phyloP scores from a whole-genome alignment of 2,888 invertebrate genomes.

The Megastigmus dorsalis region DNA sequence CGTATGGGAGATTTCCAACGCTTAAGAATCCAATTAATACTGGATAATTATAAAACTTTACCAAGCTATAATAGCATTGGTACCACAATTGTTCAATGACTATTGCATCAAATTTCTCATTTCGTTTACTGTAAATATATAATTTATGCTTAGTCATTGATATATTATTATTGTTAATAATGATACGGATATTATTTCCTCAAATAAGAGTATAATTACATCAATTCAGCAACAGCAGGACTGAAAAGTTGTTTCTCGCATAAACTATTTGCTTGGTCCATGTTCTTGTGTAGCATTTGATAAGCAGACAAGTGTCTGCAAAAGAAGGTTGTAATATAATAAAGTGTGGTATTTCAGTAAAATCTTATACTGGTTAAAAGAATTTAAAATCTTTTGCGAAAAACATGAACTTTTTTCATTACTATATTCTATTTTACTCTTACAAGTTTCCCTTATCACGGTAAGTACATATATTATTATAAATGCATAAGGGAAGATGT shows the following conservation, averaged over 20 bases:
- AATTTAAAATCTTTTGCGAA: no score
- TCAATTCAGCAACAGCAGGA: conserved; percentile 59
- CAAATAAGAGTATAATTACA: conserved; percentile 57
- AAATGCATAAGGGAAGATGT: no score
- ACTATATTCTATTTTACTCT: no score
- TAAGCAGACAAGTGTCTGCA: conserved; percentile 65
- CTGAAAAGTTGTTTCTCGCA: conserved; percentile 67
- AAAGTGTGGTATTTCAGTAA: no score
- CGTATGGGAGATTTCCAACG: conserved; percentile 70
- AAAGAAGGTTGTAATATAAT: no score
- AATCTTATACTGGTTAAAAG: no score
- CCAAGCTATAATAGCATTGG: conserved; percentile 69
- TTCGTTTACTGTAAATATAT: conserved; percentile 58
- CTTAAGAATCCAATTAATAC: conserved; percentile 69
- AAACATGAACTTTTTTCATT: no score
- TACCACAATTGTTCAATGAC: conserved; percentile 70
- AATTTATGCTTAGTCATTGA: conserved; percentile 7
- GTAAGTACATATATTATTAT: no score
- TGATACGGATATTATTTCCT: neutral
- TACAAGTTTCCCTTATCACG: no score
- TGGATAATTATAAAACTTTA: conserved; percentile 67
- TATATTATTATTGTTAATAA: neutral
- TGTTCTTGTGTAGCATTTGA: conserved; percentile 62
- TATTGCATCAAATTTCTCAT: conserved; percentile 67
- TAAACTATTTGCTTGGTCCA: conserved; percentile 64